A percentile compares a stretch with the other conserved stretches of the same genome.
Conservation (phyloP, 2,888 invertebrate species). For the Ecliptopera silaceata region DNA sequence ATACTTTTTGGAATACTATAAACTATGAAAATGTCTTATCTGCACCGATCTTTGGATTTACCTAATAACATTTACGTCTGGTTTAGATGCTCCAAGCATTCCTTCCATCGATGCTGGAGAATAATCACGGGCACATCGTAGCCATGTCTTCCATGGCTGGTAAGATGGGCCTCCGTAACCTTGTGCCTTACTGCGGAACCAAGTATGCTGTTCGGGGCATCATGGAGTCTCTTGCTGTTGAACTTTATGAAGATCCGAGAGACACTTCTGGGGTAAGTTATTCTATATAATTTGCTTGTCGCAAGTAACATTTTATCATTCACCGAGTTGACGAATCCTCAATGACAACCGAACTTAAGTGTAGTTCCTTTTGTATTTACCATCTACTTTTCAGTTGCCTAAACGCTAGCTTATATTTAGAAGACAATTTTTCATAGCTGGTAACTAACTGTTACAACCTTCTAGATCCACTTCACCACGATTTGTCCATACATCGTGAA, state of each 20-base stretch:
- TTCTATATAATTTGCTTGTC: no score
- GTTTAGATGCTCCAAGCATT: slow-evolving; percentile 87
- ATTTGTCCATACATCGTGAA: slow-evolving; percentile 94
- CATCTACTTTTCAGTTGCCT: no score
- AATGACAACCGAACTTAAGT: no score
- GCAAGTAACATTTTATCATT: no score
- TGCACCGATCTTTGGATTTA: no score
- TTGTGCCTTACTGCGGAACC: slow-evolving; percentile 91
- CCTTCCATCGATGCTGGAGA: slow-evolving; percentile 87
- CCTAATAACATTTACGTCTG: neutral
- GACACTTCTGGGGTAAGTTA: slow-evolving; percentile 61
- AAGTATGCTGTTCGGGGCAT: slow-evolving; percentile 92
- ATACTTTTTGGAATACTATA: no score
- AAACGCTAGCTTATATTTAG: no score
- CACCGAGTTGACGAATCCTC: no score
- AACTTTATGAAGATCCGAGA: slow-evolving; percentile 84
- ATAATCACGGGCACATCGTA: slow-evolving; percentile 89
- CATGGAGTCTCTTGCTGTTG: slow-evolving; percentile 91
- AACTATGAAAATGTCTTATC: no score
- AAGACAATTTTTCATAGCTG: no score
- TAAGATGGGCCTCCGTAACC: slow-evolving; percentile 85
- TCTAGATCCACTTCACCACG: slow-evolving; percentile 89
- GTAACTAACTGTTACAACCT: no score
- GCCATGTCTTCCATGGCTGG: slow-evolving; percentile 90
- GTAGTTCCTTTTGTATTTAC: no score